Base-by-base conservation (phyloP, 2,113 vertebrate species). In the Ammodytes dubius region DNA sequence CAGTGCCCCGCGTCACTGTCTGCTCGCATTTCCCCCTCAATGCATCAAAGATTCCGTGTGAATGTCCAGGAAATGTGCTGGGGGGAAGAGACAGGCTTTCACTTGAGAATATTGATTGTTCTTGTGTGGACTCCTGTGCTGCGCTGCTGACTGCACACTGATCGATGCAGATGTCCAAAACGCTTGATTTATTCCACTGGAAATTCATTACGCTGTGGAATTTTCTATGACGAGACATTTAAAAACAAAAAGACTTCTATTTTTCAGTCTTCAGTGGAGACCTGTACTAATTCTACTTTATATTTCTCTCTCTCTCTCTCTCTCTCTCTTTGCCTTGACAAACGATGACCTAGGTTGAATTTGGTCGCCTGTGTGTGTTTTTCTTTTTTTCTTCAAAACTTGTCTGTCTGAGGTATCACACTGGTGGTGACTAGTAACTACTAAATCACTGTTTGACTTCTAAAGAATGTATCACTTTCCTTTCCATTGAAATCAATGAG, bases 181-280 rank as follows among this genome's bases (percentile, higher is more conserved):
- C 52, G 58, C 59, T 27, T 79, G 81, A 37, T 70, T 65, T 64
- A 54, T 69, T 74, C 35, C 39, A 73, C 17, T 53, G 65, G 53
- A 76, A 52, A 84, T 52, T 59, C 53, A 68, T n/a, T 58, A 15
- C 65, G 58, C 49, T 66, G 68, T 66, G 73, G 77, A 70, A 52
- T 77, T 76, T 85, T 83, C 7, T 74, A 81, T 3, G 9, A 74
- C 53, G 58, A 13, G 63, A 89, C n/a, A 5, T 66, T 56, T 52
- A 81, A 74, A 50, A 63, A 83, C 79, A 89, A 63, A 83, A 82
- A 89, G 39, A 68, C 58, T 5, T 87, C 69, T 89, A 84, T 84
- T 92, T 88, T 88, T 81, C 50, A 76, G 54, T 77, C 68, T 71
- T 77, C 68, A 43, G 43, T 60, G 75, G 63, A 78, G 80, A 87